These are phyloP conservation scores for Colletes latitarsis DNA, from an alignment of 1,140 invertebrate species.

Conservation along the genomic window DNA sequence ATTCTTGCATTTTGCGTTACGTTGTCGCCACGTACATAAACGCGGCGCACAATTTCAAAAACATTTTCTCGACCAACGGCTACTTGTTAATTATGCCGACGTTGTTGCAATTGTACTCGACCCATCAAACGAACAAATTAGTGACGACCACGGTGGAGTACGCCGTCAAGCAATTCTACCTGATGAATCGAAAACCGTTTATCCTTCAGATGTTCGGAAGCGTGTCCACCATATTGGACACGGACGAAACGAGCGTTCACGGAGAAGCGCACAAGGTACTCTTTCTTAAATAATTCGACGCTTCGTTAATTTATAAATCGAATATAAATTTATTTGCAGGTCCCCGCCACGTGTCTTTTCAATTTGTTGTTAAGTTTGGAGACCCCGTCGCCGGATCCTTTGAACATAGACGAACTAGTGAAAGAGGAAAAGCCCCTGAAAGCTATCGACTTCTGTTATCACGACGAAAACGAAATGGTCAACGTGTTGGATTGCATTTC, in stretches of 20 bases:
- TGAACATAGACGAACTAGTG: constrained; percentile 97
- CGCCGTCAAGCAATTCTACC: constrained; percentile 98
- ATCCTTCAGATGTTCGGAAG: constrained; percentile 99
- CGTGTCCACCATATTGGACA: constrained; percentile 97
- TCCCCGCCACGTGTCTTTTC: constrained; percentile 94
- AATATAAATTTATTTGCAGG: constrained; percentile 81
- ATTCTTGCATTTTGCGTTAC: constrained; percentile 96
- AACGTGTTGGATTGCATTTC: constrained; percentile 96
- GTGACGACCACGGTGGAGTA: constrained; percentile 98
- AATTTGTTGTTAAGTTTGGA: constrained; percentile 95
- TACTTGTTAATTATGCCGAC: constrained; percentile 99
- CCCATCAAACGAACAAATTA: constrained; percentile 97
- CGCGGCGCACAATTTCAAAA: constrained; percentile 98
- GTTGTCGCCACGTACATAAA: constrained; percentile 99
- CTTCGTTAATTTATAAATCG: not conserved
- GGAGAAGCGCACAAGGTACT: constrained; percentile 93
- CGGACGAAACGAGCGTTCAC: constrained; percentile 91
- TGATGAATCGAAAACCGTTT: constrained; percentile 99
- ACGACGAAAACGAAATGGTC: constrained; percentile 97
- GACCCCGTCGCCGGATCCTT: constrained; percentile 94
- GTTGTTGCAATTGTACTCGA: constrained; percentile 96
- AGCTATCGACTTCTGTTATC: constrained; percentile 98
- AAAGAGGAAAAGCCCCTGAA: constrained; percentile 97
- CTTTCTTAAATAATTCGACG: not conserved
- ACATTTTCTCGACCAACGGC: constrained; percentile 98